Conservation (phyloP, 2,797 vertebrate genomes). For the Neopelma chrysocephalum region DNA sequence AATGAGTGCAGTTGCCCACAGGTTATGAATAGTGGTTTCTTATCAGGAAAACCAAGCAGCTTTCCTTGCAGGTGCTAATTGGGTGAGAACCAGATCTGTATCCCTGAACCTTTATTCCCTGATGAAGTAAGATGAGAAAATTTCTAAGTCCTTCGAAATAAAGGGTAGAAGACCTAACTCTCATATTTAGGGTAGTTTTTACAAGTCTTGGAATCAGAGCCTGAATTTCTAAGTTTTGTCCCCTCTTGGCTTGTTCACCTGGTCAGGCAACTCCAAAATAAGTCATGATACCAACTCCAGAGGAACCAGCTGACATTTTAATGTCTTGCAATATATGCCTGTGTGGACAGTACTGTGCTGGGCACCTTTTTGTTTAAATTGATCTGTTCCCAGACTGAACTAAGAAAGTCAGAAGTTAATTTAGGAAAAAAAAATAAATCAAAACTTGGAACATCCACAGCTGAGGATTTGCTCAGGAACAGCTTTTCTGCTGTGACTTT, state of each 20-base stretch:
- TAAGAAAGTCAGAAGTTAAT: not conserved
- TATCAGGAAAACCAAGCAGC: not conserved
- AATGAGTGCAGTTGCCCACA: not conserved
- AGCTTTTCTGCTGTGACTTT: not conserved
- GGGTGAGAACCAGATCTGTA: not conserved
- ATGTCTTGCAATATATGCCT: not conserved
- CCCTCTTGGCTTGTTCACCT: not conserved
- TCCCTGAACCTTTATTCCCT: not conserved
- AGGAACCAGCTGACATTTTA: not conserved
- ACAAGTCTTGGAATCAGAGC: not conserved
- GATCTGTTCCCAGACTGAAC: not conserved
- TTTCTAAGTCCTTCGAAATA: not conserved
- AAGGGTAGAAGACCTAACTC: not conserved
- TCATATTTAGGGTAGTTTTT: not conserved
- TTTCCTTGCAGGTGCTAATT: not conserved
- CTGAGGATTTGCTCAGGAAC: not conserved
- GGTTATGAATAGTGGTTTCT: not conserved
- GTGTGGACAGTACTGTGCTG: not conserved
- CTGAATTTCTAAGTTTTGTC: not conserved
- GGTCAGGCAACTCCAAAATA: not conserved
- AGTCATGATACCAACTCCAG: not conserved
- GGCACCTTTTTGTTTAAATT: not conserved
- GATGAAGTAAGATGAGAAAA: not conserved
- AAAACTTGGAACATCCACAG: not conserved
- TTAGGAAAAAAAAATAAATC: not conserved